Conservation (phyloP, 2,113 vertebrate species). For the Pao palembangensis region DNA sequence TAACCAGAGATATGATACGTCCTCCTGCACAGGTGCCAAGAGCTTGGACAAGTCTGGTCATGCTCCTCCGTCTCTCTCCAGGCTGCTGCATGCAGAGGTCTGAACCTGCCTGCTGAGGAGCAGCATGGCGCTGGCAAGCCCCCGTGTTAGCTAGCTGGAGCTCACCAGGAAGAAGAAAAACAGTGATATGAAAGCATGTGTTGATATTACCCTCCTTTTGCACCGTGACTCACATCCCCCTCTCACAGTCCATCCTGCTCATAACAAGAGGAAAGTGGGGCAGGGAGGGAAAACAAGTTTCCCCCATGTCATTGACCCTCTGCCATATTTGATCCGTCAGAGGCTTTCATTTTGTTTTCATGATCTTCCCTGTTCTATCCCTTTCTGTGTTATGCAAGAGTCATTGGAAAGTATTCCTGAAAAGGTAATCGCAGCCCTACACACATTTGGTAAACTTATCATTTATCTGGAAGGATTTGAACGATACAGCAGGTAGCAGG, state of each 20-base stretch:
- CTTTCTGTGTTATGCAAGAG: conserved; percentile 52
- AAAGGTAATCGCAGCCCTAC: conserved; percentile 36
- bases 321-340: conserved; percentile 52
- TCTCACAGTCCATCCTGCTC: conserved; percentile 35
- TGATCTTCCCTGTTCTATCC: conserved; percentile 53
- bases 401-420: conserved; percentile 49
- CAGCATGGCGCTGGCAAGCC: conserved; percentile 27
- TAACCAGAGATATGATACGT: conserved; percentile 38
- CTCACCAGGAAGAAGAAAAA: conserved; percentile 31
- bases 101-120: conserved; percentile 65
- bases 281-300: conserved; percentile 37
- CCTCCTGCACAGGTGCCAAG: conserved; percentile 20
- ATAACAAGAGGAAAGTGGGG: conserved; percentile 32
- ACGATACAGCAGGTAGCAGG: too few relatives aligned
- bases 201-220: conserved; percentile 51
- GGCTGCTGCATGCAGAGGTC: conserved; percentile 56
- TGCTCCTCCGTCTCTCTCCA: conserved; percentile 56
- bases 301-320: conserved; percentile 37
- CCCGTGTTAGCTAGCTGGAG: conserved; percentile 32
- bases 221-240: conserved; percentile 52
- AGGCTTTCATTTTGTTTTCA: conserved; percentile 54
- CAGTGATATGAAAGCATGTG: conserved; percentile 34
- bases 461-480: conserved; percentile 22
- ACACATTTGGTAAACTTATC: conserved; percentile 55
- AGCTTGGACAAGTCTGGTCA: conserved; percentile 68